Evolutionary conservation across 2,797 vertebrate genomes (phyloP).

Genomic region (Acanthurus tractus): DNA sequence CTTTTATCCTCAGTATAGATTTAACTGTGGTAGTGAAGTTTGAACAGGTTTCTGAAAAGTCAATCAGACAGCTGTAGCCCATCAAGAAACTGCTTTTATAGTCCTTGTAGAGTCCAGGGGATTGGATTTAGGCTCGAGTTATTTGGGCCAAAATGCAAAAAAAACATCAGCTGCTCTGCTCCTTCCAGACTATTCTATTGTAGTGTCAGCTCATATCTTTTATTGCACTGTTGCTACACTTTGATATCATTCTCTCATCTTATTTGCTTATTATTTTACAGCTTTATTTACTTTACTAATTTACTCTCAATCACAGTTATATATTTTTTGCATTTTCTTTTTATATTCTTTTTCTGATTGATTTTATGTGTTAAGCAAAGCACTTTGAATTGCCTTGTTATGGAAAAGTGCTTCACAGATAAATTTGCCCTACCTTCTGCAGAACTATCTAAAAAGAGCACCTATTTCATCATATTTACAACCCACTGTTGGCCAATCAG

Average conservation of each 20-base stretch:
- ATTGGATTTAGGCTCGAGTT: no score
- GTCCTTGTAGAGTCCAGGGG: no score
- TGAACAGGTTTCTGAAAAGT: no score
- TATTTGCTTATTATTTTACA: not conserved
- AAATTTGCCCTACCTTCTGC: not conserved
- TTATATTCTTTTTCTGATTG: not conserved
- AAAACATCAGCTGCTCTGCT: not conserved
- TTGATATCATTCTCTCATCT: not conserved
- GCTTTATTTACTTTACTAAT: not conserved
- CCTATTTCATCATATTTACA: slow-evolving; percentile 77
- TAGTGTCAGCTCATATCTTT: not conserved
- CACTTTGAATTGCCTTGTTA: not conserved
- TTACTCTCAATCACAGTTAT: not conserved
- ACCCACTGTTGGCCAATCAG: slow-evolving; percentile 67
- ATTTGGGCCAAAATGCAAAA: not conserved
- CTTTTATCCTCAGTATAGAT: no score
- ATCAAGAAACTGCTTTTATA: no score
- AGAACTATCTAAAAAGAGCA: slow-evolving; percentile 12
- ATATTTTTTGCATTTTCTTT: not conserved
- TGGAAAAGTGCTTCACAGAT: not conserved
- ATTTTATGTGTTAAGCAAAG: not conserved
- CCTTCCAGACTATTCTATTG: not conserved
- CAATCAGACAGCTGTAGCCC: no score
- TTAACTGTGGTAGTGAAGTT: no score
- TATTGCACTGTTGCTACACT: not conserved